Conservation (phyloP, 2,113 vertebrate genomes). For the Hirundichthys speculiger region DNA sequence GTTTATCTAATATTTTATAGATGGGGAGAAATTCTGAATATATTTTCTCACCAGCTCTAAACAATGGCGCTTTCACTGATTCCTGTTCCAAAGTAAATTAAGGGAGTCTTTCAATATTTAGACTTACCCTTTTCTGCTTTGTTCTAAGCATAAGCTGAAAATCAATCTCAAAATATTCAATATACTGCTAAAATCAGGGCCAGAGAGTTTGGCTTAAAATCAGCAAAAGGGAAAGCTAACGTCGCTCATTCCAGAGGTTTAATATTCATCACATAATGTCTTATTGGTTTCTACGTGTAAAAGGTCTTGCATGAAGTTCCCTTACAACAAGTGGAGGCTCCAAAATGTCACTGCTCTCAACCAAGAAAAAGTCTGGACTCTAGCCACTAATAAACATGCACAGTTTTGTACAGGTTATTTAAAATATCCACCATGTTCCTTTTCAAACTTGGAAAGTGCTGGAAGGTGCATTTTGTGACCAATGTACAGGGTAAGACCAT, state of each 20-base stretch:
- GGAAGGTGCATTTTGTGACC: no score
- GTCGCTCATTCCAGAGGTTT: not conserved
- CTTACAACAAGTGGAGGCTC: not conserved
- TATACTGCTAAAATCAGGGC: not conserved
- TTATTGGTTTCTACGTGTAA: not conserved
- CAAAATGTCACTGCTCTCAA: not conserved
- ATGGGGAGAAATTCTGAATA: not conserved
- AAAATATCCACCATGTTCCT: no score
- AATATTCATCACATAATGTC: not conserved
- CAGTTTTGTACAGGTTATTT: no score
- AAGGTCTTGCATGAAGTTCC: not conserved
- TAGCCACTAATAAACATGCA: no score
- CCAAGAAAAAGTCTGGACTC: not conserved
- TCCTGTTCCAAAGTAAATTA: constrained; percentile 5
- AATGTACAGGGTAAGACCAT: no score
- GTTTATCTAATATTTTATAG: constrained; percentile 25
- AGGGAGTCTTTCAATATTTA: constrained; percentile 5
- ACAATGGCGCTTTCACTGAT: constrained; percentile 18
- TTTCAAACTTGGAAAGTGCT: no score
- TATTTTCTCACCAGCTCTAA: constrained; percentile 14
- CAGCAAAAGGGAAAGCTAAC: not conserved
- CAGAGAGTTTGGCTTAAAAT: not conserved
- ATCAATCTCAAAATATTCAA: constrained; percentile 10
- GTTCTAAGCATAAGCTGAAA: not conserved
- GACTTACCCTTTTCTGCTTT: not conserved